These are phyloP conservation scores for Scarus forsteni DNA, from an alignment of 2,797 vertebrate genomes.

Conservation along the genomic window DNA sequence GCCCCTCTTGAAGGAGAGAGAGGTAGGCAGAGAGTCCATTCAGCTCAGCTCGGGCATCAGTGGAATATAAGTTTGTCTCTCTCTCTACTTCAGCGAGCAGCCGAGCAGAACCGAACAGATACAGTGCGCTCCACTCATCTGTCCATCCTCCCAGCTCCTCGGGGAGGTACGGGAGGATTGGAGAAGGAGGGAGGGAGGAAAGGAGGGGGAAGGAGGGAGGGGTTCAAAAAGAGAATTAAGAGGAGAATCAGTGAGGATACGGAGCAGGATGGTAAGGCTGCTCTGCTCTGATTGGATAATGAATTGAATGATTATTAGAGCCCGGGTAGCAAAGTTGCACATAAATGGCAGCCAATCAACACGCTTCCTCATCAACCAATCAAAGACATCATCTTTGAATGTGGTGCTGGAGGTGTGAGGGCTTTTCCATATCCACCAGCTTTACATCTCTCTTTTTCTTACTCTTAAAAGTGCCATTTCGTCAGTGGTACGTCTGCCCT, in stretches of 20 bases:
- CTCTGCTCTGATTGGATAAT: slow-evolving; percentile 83
- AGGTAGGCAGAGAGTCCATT: slow-evolving; percentile 62
- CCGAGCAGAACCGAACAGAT: slow-evolving; percentile 79
- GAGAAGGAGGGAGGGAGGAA: slow-evolving; percentile 44
- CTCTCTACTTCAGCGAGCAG: slow-evolving; percentile 70
- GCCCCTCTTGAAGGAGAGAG: slow-evolving; percentile 69
- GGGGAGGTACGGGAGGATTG: slow-evolving; percentile 63
- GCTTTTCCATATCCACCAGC: slow-evolving; percentile 35
- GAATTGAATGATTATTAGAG: slow-evolving; percentile 83
- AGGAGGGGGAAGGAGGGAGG: slow-evolving; percentile 17
- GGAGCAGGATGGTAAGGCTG: slow-evolving; percentile 61
- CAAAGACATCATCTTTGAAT: slow-evolving; percentile 43
- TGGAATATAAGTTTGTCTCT: slow-evolving; percentile 75
- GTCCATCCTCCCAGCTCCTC: slow-evolving; percentile 75
- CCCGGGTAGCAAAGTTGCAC: slow-evolving; percentile 60
- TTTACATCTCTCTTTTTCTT: slow-evolving; percentile 32
- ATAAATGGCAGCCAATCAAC: slow-evolving; percentile 68
- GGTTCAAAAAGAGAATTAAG: slow-evolving; percentile 58
- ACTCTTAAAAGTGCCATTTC: slow-evolving; percentile 27
- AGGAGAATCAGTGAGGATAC: slow-evolving; percentile 61
- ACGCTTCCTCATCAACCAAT: slow-evolving; percentile 69
- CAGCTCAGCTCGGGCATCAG: slow-evolving; percentile 61
- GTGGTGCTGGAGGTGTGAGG: neutral
- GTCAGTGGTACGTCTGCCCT: slow-evolving; percentile 61
- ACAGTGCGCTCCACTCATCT: slow-evolving; percentile 75